Conservation (phyloP, 2,113 vertebrate genomes). For the Poecilia latipinna region DNA sequence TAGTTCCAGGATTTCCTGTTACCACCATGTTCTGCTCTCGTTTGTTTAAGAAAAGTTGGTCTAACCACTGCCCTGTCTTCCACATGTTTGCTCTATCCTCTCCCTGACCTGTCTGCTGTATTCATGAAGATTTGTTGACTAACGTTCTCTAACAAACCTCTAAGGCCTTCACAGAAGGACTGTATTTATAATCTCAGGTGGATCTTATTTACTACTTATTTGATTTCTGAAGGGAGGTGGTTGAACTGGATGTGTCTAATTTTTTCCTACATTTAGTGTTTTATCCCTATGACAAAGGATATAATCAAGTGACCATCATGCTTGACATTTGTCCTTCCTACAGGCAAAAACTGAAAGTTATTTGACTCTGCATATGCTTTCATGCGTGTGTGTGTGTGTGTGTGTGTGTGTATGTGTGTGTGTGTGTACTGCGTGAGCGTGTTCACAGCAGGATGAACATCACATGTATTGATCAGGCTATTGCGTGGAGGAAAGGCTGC, state of each 20-base stretch:
- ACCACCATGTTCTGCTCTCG: neutral
- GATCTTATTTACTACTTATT: neutral
- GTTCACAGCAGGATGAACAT: conserved; percentile 74
- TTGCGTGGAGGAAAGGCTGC: conserved; percentile 80
- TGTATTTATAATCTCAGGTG: neutral
- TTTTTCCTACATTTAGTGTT: conserved; percentile 1
- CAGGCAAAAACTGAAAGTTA: conserved; percentile 55
- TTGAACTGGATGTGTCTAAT: neutral
- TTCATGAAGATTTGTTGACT: neutral
- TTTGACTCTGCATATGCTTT: conserved; percentile 43
- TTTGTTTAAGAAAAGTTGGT: neutral
- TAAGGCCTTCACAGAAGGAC: neutral
- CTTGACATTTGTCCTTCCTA: conserved; percentile 58
- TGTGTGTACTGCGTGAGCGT: neutral
- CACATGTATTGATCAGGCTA: conserved; percentile 81
- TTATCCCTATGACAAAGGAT: neutral
- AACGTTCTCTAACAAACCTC: neutral
- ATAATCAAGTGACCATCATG: conserved; percentile 31
- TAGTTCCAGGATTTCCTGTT: too few relatives aligned
- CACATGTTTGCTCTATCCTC: neutral
- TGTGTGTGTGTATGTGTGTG: neutral
- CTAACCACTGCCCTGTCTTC: neutral
- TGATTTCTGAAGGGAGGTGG: neutral
- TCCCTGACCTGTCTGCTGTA: neutral
- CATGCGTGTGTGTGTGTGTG: conserved; percentile 5